Conservation (phyloP, 2,888 invertebrate species). For the Limnephilus auricula region DNA sequence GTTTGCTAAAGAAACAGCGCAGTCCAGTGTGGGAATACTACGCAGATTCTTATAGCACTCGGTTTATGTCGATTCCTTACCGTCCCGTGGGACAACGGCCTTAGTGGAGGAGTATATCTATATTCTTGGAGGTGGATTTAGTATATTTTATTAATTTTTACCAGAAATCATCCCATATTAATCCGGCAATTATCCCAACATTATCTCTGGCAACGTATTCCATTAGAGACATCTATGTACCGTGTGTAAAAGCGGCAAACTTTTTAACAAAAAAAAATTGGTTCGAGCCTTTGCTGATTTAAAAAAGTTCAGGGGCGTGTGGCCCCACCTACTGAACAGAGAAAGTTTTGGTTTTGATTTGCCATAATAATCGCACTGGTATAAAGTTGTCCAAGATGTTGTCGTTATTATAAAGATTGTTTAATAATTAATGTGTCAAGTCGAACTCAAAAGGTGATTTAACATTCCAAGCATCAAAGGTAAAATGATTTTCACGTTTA, state of each 20-base stretch:
- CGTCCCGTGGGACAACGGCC: no score
- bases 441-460: not conserved
- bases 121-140: no score
- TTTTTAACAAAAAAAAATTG: not conserved
- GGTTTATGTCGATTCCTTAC: no score
- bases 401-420: conserved; percentile 5
- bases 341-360: conserved; percentile 22
- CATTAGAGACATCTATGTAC: conserved; percentile 4
- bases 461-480: conserved; percentile 15
- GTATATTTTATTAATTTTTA: no score
- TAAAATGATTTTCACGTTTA: conserved; percentile 8
- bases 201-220: not conserved
- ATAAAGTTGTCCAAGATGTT: conserved; percentile 21
- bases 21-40: no score
- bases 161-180: no score
- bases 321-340: conserved; percentile 14
- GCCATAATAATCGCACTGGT: conserved; percentile 32
- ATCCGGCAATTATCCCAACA: no score
- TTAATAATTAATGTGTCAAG: conserved; percentile 8
- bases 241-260: not conserved
- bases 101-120: no score
- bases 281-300: not conserved
- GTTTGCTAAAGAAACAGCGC: no score
- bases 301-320: conserved; percentile 16
- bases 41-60: no score